Evolutionary conservation across 2,888 invertebrate genomes (phyloP).

Genomic region (Callyntrura guangdongensis): DNA sequence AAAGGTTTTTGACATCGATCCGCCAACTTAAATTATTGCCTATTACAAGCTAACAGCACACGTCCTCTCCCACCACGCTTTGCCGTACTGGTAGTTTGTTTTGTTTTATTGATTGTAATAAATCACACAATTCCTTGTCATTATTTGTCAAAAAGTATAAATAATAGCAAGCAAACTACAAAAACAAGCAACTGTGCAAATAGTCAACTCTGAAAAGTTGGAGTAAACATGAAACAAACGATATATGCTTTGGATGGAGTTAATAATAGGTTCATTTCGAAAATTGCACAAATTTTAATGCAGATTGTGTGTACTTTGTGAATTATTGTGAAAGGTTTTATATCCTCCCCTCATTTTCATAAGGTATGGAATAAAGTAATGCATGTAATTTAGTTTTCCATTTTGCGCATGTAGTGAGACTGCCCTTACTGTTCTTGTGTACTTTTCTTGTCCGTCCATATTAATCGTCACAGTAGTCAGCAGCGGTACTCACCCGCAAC

Average conservation of each 20-base stretch:
- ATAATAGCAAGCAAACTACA: background rate
- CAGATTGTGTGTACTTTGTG: background rate
- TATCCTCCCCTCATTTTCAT: too few species aligned
- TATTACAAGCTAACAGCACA: background rate
- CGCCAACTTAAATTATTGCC: constrained; percentile 39
- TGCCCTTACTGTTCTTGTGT: too few species aligned
- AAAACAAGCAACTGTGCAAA: background rate
- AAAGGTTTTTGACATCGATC: constrained; percentile 14
- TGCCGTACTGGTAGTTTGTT: constrained; percentile 1
- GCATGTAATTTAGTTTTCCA: too few species aligned
- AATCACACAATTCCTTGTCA: constrained; percentile 29
- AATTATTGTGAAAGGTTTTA: background rate
- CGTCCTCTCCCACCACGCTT: background rate
- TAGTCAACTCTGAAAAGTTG: constrained; percentile 18
- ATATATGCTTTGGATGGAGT: background rate
- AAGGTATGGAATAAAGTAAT: background rate
- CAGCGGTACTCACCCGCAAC: background rate
- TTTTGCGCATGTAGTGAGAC: too few species aligned
- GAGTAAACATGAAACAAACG: background rate
- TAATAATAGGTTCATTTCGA: constrained; percentile 5
- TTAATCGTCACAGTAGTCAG: background rate
- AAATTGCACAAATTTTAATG: constrained; percentile 17
- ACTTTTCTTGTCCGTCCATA: too few species aligned
- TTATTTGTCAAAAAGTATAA: constrained; percentile 50
- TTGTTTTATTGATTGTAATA: constrained; percentile 25